Percentiles rank a stretch among this genome's conserved stretches.
phyloP scores from a whole-genome alignment of 2,113 vertebrate species.

The Notiomystis cincta region DNA sequence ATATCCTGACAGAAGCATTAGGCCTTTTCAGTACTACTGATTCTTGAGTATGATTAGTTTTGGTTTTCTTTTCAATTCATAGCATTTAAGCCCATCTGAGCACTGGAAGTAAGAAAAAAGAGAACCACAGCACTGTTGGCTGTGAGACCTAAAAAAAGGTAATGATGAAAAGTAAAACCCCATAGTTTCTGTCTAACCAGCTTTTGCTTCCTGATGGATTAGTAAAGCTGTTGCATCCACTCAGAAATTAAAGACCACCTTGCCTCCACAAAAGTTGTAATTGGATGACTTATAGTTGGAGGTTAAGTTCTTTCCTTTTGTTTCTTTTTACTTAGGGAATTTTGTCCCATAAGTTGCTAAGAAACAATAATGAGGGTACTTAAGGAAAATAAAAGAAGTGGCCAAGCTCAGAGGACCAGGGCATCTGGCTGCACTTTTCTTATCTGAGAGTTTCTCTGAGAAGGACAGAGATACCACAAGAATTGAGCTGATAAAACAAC shows the following conservation, averaged over 20 bases:
- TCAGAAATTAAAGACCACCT: background rate
- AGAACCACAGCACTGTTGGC: background rate
- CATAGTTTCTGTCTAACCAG: background rate
- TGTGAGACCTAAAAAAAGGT: background rate
- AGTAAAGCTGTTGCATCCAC: background rate
- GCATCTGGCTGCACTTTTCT: too few species aligned
- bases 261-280: background rate
- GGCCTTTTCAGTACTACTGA: background rate
- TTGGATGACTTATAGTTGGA: background rate
- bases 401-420: too few species aligned
- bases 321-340: too few species aligned
- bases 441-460: too few species aligned
- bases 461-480: too few species aligned
- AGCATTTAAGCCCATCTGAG: background rate
- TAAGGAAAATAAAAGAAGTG: too few species aligned
- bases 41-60: background rate
- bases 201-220: background rate
- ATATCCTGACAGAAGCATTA: background rate
- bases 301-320: too few species aligned
- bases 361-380: too few species aligned
- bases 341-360: too few species aligned
- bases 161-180: background rate
- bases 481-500: too few species aligned
- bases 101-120: background rate
- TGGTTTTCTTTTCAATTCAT: background rate